A percentile compares a stretch with the other conserved stretches of the same genome.
Conservation (phyloP, 2,888 invertebrate species). For the Microctonus brassicae region DNA sequence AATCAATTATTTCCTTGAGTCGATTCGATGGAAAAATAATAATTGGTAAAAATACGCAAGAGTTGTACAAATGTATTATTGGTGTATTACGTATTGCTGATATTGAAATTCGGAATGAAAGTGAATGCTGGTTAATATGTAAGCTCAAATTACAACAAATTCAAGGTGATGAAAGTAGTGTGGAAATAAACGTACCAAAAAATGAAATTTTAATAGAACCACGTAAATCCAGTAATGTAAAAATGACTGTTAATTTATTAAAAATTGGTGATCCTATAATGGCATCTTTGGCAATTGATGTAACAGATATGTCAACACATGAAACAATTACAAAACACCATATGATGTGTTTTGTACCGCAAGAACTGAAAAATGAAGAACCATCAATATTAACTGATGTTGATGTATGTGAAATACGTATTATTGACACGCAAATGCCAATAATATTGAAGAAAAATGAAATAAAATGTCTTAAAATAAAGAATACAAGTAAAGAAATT, state of each 20-base stretch:
- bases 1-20: slow-evolving; percentile 24
- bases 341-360: slow-evolving; percentile 63
- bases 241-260: slow-evolving; percentile 58
- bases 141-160: slow-evolving; percentile 54
- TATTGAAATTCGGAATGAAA: slow-evolving; percentile 60
- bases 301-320: slow-evolving; percentile 62
- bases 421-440: slow-evolving; percentile 54
- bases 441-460: slow-evolving; percentile 51
- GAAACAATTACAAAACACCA: slow-evolving; percentile 58
- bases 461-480: slow-evolving; percentile 51
- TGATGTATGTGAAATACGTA: neutral
- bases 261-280: slow-evolving; percentile 59
- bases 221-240: slow-evolving; percentile 53
- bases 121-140: slow-evolving; percentile 62
- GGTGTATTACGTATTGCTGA: slow-evolving; percentile 58
- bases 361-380: neutral
- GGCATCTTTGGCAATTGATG: slow-evolving; percentile 54
- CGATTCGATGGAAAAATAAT: slow-evolving; percentile 49
- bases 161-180: slow-evolving; percentile 59
- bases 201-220: slow-evolving; percentile 60
- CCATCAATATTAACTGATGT: slow-evolving; percentile 39
- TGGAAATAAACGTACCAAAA: slow-evolving; percentile 55
- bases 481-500: slow-evolving; percentile 54
- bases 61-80: slow-evolving; percentile 60
- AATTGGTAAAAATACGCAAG: slow-evolving; percentile 58